Conservation (phyloP, 2,113 vertebrate species). For the Amia ocellicauda region DNA sequence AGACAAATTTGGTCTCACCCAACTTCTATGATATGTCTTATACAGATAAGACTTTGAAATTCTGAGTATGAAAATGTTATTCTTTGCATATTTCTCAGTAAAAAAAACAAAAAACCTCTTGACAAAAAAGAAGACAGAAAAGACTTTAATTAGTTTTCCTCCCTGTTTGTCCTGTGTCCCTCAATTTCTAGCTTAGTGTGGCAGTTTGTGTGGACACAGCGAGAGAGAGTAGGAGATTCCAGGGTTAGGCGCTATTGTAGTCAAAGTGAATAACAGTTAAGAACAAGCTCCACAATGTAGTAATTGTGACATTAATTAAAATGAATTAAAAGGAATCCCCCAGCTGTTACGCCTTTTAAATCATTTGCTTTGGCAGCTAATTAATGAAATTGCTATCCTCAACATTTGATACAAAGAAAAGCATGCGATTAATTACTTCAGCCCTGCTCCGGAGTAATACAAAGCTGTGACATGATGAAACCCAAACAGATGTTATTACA, state of each 20-base stretch:
- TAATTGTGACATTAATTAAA: constrained; percentile 8
- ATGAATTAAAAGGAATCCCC: constrained; percentile 6
- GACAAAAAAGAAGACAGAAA: too few relatives aligned
- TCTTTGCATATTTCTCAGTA: too few relatives aligned
- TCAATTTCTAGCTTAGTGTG: too few relatives aligned
- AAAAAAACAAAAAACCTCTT: too few relatives aligned
- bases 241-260: neutral
- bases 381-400: constrained; percentile 10
- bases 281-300: neutral
- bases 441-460: neutral
- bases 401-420: constrained; percentile 3
- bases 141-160: neutral
- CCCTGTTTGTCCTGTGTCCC: neutral
- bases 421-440: neutral
- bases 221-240: neutral
- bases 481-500: neutral
- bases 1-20: too few relatives aligned
- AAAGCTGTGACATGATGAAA: neutral
- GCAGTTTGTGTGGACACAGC: neutral
- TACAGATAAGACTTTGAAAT: too few relatives aligned
- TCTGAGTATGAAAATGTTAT: too few relatives aligned
- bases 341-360: constrained; percentile 9
- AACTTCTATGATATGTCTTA: too few relatives aligned
- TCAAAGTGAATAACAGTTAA: neutral
- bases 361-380: constrained; percentile 16